Evolutionary conservation across 1,140 invertebrate genomes (phyloP).

Genomic region (Panulirus ornatus): DNA sequence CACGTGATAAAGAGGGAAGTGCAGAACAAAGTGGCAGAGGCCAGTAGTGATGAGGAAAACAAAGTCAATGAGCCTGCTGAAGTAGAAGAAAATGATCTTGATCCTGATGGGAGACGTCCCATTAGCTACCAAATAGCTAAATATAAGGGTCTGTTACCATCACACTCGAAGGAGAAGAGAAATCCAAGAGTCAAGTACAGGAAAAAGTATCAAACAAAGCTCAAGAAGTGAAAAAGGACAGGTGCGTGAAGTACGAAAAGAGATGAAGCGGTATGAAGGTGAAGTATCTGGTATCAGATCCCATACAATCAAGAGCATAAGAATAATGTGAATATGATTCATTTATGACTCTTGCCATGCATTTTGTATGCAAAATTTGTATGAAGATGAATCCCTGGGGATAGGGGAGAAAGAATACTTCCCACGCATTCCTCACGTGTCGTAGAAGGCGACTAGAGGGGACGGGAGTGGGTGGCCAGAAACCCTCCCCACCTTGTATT

Average conservation of each 20-base stretch:
- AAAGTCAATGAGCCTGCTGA: background rate
- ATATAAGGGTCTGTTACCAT: slow-evolving; percentile 94
- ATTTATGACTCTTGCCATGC: too few relatives aligned
- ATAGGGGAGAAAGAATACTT: too few relatives aligned
- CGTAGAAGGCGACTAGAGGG: too few relatives aligned
- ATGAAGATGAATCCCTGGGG: too few relatives aligned
- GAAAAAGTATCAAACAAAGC: slow-evolving; percentile 93
- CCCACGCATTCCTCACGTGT: too few relatives aligned
- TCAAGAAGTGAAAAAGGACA: slow-evolving; percentile 91
- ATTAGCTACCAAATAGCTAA: slow-evolving; percentile 96
- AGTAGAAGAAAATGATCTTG: slow-evolving; percentile 21
- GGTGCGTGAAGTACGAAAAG: slow-evolving; percentile 86
- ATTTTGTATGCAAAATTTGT: too few relatives aligned
- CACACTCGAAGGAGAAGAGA: slow-evolving; percentile 91
- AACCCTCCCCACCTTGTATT: too few relatives aligned
- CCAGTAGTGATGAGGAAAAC: slow-evolving; percentile 30
- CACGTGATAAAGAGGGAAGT: background rate
- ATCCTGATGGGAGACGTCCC: slow-evolving; percentile 83
- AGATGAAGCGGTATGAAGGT: slow-evolving; percentile 89
- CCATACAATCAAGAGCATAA: slow-evolving; percentile 89
- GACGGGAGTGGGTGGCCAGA: too few relatives aligned
- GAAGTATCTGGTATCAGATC: slow-evolving; percentile 95
- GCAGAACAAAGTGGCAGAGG: background rate
- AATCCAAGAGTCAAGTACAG: slow-evolving; percentile 97
- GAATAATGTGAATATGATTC: too few relatives aligned